These are phyloP conservation scores for Apodemus sylvaticus DNA, from an alignment of 2,113 vertebrate species.

Conservation along the genomic window DNA sequence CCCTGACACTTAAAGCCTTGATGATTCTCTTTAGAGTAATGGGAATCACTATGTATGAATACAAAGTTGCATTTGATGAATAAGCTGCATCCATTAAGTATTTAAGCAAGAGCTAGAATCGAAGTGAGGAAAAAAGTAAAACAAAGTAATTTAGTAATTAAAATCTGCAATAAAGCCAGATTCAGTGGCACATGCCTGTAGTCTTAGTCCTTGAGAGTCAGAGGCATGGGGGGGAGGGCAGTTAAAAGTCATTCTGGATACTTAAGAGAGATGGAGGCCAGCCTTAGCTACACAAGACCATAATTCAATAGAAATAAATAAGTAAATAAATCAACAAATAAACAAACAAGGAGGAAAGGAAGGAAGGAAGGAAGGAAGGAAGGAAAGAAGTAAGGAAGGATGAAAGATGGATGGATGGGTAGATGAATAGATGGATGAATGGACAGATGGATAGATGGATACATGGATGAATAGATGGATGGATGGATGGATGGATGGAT, in stretches of 20 bases:
- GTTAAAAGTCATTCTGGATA: background rate
- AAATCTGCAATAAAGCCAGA: background rate
- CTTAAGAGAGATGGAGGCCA: background rate
- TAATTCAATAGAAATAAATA: background rate
- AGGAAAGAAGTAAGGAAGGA: too few relatives aligned
- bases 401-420: background rate
- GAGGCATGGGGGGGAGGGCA: background rate
- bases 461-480: too few relatives aligned
- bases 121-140: background rate
- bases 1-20: background rate
- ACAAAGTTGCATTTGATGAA: background rate
- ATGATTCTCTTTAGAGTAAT: background rate
- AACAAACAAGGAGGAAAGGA: background rate
- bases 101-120: conserved; percentile 45
- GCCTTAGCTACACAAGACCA: background rate
- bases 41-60: background rate
- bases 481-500: too few relatives aligned
- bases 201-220: background rate
- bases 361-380: background rate
- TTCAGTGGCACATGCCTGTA: background rate
- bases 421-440: too few relatives aligned
- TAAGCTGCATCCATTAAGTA: background rate
- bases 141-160: background rate
- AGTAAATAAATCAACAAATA: background rate
- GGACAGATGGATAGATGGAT: too few relatives aligned